Conservation (phyloP, 2,797 vertebrate genomes). For the Ctenochaetus hawaiiensis region DNA sequence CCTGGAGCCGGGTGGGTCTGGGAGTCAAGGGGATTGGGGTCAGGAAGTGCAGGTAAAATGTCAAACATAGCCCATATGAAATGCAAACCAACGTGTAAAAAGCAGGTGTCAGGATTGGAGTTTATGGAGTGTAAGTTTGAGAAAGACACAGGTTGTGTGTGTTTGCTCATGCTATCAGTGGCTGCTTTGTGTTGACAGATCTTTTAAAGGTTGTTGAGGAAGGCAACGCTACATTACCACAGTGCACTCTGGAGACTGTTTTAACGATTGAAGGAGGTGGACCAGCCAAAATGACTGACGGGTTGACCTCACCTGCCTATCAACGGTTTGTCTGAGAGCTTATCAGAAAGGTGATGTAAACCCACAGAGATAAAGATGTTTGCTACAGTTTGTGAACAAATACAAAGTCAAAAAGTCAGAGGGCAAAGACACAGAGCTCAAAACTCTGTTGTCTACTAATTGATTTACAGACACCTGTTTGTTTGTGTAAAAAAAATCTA, state of each 20-base stretch:
- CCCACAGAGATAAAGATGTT: slow-evolving; percentile 36
- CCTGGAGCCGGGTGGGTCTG: too few relatives aligned
- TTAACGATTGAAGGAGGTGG: slow-evolving; percentile 31
- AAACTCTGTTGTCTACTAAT: slow-evolving; percentile 4
- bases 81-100: background rate
- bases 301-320: slow-evolving; percentile 45
- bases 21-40: too few relatives aligned
- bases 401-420: slow-evolving; percentile 37
- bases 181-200: slow-evolving; percentile 71
- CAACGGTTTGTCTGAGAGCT: slow-evolving; percentile 42
- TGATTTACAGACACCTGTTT: background rate
- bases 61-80: too few relatives aligned
- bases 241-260: slow-evolving; percentile 23
- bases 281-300: slow-evolving; percentile 23
- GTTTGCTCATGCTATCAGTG: slow-evolving; percentile 69
- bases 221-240: slow-evolving; percentile 36
- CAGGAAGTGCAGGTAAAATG: too few relatives aligned
- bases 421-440: slow-evolving; percentile 38
- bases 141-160: slow-evolving; percentile 60
- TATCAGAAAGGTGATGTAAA: slow-evolving; percentile 45
- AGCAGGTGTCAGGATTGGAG: slow-evolving; percentile 30
- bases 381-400: slow-evolving; percentile 31
- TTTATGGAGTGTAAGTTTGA: slow-evolving; percentile 35
- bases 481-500: background rate
- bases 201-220: slow-evolving; percentile 72